These are phyloP conservation scores for Speoplatyrhinus poulsoni DNA, from an alignment of 2,113 vertebrate species.

Conservation along the genomic window DNA sequence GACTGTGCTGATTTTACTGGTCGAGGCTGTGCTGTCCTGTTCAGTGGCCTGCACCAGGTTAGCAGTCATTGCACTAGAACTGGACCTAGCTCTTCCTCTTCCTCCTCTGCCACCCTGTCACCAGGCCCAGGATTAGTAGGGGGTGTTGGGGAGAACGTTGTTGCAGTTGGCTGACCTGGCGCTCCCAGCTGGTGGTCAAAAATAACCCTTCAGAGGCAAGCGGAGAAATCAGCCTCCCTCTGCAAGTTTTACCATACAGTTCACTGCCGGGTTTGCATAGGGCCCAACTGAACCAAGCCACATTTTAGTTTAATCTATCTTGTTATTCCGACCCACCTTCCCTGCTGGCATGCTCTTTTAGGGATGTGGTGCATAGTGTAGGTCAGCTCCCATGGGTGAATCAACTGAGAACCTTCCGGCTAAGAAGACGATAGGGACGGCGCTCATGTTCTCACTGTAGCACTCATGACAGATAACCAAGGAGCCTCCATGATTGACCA, in stretches of 20 bases:
- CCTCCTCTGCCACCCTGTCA: slow-evolving; percentile 29
- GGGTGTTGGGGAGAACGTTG: slow-evolving; percentile 46
- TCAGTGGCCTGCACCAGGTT: not conserved
- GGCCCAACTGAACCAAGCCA: slow-evolving; percentile 5
- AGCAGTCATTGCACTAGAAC: not conserved
- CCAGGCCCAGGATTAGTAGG: slow-evolving; percentile 26
- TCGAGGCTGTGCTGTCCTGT: not conserved
- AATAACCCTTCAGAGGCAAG: slow-evolving; percentile 43
- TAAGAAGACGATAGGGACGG: slow-evolving; percentile 18
- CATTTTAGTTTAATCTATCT: not conserved
- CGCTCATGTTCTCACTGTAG: slow-evolving; percentile 58
- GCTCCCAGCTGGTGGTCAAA: slow-evolving; percentile 35
- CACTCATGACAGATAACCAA: slow-evolving; percentile 51
- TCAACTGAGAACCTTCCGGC: slow-evolving; percentile 28
- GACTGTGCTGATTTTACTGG: not conserved
- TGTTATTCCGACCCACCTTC: not conserved
- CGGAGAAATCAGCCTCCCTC: slow-evolving; percentile 9
- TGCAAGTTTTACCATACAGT: not conserved
- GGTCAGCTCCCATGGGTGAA: slow-evolving; percentile 15
- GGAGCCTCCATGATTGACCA: slow-evolving; percentile 37
- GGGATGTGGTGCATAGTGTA: not conserved
- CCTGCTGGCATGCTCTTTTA: not conserved
- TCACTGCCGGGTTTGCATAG: not conserved
- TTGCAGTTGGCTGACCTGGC: slow-evolving; percentile 34
- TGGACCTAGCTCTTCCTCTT: slow-evolving; percentile 18